These are phyloP conservation scores for Chymomyza amoena DNA, from an alignment of 2,888 invertebrate species.

Conservation along the genomic window DNA sequence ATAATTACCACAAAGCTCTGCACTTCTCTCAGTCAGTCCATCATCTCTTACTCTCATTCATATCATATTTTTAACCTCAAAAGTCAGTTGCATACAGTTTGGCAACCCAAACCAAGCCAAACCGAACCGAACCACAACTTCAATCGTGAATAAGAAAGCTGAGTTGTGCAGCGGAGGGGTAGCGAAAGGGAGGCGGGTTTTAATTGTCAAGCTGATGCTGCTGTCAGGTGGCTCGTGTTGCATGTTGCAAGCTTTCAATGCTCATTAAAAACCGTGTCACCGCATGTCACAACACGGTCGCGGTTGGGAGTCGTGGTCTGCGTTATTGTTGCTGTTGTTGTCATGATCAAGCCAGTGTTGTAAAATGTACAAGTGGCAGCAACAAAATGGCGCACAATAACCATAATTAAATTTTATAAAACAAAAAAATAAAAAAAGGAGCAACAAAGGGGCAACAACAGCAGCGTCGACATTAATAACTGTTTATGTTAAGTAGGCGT, in stretches of 20 bases:
- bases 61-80: slow-evolving; percentile 7
- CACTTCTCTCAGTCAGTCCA: no score
- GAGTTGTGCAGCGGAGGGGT: not conserved
- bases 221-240: not conserved
- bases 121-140: not conserved
- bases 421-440: not conserved
- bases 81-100: slow-evolving; percentile 25
- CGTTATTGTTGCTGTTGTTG: not conserved
- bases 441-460: not conserved
- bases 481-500: slow-evolving; percentile 35
- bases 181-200: not conserved
- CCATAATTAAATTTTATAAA: slow-evolving; percentile 17
- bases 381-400: slow-evolving; percentile 9
- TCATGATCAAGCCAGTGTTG: not conserved
- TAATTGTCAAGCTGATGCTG: not conserved
- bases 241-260: slow-evolving; percentile 8
- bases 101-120: not conserved
- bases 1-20: not conserved
- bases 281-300: slow-evolving; percentile 30
- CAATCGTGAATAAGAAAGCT: not conserved
- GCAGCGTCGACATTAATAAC: slow-evolving; percentile 29
- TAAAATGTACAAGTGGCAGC: not conserved
- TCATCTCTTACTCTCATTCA: not conserved
- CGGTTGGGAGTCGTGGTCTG: not conserved
- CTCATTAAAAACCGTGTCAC: slow-evolving; percentile 32